These are phyloP conservation scores for Tetramorium parvispinum DNA, from an alignment of 1,140 invertebrate species.

Conservation along the genomic window DNA sequence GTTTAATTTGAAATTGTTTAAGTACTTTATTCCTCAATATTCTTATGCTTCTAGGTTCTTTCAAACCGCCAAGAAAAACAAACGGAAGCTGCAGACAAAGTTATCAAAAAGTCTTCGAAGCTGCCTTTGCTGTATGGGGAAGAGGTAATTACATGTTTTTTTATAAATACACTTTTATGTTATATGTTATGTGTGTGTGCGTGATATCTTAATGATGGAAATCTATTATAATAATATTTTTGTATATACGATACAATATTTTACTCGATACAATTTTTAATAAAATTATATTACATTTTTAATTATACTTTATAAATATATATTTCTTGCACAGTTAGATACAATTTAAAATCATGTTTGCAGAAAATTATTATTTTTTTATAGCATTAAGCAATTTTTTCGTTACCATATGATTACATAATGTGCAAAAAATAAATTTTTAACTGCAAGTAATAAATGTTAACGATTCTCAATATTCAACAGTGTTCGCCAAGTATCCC, in stretches of 20 bases:
- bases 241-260: not conserved
- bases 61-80: accelerated
- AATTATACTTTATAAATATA: not conserved
- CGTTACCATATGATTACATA: not conserved
- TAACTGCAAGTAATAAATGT: not conserved
- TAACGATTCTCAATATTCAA: slow-evolving; percentile 56
- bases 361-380: slow-evolving; percentile 5
- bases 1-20: not conserved
- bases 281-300: not conserved
- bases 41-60: not conserved
- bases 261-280: not conserved
- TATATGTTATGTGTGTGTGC: not conserved
- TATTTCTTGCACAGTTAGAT: not conserved
- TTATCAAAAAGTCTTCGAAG: slow-evolving; percentile 35
- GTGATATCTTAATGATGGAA: not conserved
- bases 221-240: not conserved
- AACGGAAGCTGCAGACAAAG: not conserved
- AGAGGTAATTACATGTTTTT: slow-evolving; percentile 37
- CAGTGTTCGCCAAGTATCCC: slow-evolving; percentile 89
- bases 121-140: slow-evolving; percentile 58
- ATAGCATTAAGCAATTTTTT: not conserved
- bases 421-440: not conserved
- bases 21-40: not conserved
- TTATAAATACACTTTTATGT: not conserved
- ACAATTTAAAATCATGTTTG: not conserved